Conservation (phyloP, 2,113 vertebrate species). For the Hyla sarda region DNA sequence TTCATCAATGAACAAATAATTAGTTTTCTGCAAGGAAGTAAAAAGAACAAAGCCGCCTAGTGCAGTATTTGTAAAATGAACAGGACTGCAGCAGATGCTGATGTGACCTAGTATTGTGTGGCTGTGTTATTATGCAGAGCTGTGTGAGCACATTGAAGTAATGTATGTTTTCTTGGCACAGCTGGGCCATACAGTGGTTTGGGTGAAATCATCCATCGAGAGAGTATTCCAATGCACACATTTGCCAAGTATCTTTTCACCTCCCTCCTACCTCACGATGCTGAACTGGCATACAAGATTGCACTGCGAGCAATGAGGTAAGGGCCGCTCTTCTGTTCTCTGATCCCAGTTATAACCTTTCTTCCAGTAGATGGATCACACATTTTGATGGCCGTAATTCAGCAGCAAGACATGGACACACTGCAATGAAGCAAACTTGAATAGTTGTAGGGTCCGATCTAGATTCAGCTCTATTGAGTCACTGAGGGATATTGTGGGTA, state of each 20-base stretch:
- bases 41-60: not conserved
- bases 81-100: not conserved
- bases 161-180: constrained; percentile 63
- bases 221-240: constrained; percentile 98
- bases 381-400: no score
- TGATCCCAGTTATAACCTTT: not conserved
- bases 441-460: no score
- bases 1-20: not conserved
- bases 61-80: not conserved
- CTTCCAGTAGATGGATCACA: not conserved
- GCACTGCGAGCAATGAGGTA: constrained; percentile 99
- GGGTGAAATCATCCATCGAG: constrained; percentile 92
- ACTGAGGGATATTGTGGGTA: no score
- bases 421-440: no score
- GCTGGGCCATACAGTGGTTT: constrained; percentile 96
- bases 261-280: constrained; percentile 98
- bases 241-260: constrained; percentile 99
- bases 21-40: not conserved
- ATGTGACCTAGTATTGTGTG: constrained; percentile 1
- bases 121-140: constrained; percentile 5
- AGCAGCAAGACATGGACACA: no score
- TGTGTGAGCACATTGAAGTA: constrained; percentile 15
- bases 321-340: constrained; percentile 62
- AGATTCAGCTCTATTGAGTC: no score
- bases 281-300: constrained; percentile 95